Conservation (phyloP, 2,888 invertebrate species). For the Aphidoletes aphidimyza region DNA sequence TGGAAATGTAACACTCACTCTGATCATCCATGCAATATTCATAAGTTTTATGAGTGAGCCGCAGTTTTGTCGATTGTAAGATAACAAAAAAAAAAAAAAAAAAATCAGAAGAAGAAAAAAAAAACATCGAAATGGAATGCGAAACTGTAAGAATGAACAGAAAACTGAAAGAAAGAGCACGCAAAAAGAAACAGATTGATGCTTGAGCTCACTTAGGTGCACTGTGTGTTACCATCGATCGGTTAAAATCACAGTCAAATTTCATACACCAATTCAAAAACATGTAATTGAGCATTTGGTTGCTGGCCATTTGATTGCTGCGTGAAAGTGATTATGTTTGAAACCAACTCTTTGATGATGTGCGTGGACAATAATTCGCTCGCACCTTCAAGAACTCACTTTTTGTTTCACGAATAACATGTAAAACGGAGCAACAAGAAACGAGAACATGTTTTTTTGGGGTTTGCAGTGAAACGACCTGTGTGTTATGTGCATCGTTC, state of each 20-base stretch:
- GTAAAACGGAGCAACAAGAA: background rate
- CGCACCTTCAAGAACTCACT: constrained; percentile 15
- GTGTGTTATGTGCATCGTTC: background rate
- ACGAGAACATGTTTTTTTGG: background rate
- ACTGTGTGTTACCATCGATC: background rate
- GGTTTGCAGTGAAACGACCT: too few relatives aligned
- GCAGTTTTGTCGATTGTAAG: constrained; percentile 10
- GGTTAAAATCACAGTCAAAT: background rate
- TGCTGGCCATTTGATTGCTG: constrained; percentile 44
- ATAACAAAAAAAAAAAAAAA: background rate
- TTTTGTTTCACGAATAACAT: too few relatives aligned
- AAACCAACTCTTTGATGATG: background rate
- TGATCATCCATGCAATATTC: constrained; percentile 37
- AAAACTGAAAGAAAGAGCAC: background rate
- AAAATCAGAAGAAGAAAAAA: background rate
- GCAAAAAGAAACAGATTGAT: background rate
- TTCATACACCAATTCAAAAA: constrained; percentile 17
- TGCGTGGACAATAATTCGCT: constrained; percentile 31
- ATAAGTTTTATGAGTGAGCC: background rate
- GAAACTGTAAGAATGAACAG: background rate
- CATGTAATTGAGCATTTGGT: constrained; percentile 47
- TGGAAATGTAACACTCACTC: background rate
- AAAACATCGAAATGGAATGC: background rate
- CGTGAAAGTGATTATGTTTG: constrained; percentile 43
- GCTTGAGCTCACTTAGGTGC: background rate